These are phyloP conservation scores for Drosophila yakuba DNA, from an alignment of 1,140 invertebrate genomes.

Conservation along the genomic window DNA sequence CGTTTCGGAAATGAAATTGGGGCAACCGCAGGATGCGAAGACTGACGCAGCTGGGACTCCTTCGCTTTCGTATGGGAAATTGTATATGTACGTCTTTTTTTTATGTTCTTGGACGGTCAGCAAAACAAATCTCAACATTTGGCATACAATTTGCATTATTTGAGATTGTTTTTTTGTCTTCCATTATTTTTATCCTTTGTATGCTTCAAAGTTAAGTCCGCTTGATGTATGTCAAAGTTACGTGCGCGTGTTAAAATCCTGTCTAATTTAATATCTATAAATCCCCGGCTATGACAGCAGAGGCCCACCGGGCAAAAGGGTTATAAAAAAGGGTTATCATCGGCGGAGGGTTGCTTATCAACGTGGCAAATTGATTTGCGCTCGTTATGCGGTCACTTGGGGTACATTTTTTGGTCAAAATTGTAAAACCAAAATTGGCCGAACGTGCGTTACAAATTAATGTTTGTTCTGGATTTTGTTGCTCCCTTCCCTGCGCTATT, in stretches of 20 bases:
- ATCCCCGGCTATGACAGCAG: slow-evolving; percentile 65
- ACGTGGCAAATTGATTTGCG: slow-evolving; percentile 80
- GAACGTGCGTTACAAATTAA: slow-evolving; percentile 83
- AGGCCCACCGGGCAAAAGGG: slow-evolving; percentile 27
- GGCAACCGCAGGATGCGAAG: slow-evolving; percentile 38
- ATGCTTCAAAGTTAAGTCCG: slow-evolving; percentile 60
- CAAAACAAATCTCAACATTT: slow-evolving; percentile 75
- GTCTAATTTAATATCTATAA: slow-evolving; percentile 82
- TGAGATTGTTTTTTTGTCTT: slow-evolving; percentile 17
- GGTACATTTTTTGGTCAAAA: slow-evolving; percentile 79
- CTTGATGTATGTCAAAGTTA: slow-evolving; percentile 80
- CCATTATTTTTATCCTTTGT: slow-evolving; percentile 15
- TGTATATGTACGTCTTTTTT: slow-evolving; percentile 30
- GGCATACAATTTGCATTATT: slow-evolving; percentile 74
- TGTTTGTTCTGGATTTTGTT: slow-evolving; percentile 77
- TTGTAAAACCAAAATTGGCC: slow-evolving; percentile 78
- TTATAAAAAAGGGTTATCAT: slow-evolving; percentile 47
- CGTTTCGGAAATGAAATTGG: slow-evolving; percentile 69
- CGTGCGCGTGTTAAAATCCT: slow-evolving; percentile 77
- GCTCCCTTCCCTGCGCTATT: slow-evolving; percentile 30
- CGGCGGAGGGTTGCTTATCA: slow-evolving; percentile 70
- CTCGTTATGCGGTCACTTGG: slow-evolving; percentile 81
- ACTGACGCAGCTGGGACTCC: slow-evolving; percentile 56
- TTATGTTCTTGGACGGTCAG: slow-evolving; percentile 59
- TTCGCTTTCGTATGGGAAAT: slow-evolving; percentile 38